phyloP scores from a whole-genome alignment of 1,140 invertebrate genomes.

The Drosophila setifemur region DNA sequence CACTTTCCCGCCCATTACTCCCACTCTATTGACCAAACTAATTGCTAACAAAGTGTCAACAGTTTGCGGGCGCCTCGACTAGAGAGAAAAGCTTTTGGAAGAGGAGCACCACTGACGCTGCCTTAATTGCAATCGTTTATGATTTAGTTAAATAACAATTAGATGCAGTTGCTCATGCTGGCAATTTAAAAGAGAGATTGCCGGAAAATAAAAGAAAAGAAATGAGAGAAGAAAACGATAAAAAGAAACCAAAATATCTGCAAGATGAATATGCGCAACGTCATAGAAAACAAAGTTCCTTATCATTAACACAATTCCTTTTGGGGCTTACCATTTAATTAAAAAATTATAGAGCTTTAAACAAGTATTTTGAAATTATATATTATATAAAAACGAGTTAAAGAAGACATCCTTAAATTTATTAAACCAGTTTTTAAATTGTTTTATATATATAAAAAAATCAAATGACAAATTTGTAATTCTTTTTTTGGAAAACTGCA shows the following conservation, averaged over 20 bases:
- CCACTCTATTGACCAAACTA: slow-evolving; percentile 60
- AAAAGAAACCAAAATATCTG: not conserved
- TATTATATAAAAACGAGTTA: no score
- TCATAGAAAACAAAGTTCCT: not conserved
- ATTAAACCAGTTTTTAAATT: no score
- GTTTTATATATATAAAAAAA: no score
- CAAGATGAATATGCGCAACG: not conserved
- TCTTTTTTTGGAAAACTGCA: no score
- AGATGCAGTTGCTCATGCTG: slow-evolving; percentile 52
- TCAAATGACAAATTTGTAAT: no score
- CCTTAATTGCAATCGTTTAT: slow-evolving; percentile 64
- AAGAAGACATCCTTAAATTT: no score
- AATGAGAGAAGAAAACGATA: no score
- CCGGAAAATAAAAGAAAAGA: not conserved
- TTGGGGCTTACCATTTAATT: no score
- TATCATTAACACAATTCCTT: not conserved
- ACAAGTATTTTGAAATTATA: no score
- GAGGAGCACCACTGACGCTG: slow-evolving; percentile 1
- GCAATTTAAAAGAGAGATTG: not conserved
- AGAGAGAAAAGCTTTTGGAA: slow-evolving; percentile 3
- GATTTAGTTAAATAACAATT: slow-evolving; percentile 76
- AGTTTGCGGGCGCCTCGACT: slow-evolving; percentile 44
- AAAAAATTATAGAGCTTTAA: no score
- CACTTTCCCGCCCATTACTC: not conserved
- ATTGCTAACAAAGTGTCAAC: slow-evolving; percentile 79